Evolutionary conservation across 2,888 invertebrate species (phyloP), one percentile per base, ranked within the genome.

Genomic region (Agriopis leucophaearia): DNA sequence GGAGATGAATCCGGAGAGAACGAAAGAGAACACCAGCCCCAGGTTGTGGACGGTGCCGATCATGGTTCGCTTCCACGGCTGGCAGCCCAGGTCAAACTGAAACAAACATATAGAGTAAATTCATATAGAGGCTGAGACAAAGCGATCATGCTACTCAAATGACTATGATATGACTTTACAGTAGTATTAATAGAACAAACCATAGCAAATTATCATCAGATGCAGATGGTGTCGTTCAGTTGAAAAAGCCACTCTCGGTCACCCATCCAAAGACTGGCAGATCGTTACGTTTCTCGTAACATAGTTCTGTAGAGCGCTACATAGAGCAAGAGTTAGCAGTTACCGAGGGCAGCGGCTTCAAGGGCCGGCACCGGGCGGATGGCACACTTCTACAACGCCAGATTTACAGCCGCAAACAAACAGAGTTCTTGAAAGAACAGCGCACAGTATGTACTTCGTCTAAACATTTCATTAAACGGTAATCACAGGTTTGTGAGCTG

Each of bases 1-100:
- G 1, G 97, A 97, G 48, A 97, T 88, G 58, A 95, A 91, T 40
- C 97, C 97, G 0, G 96, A 95, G 18, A 96, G 85, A 3, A 96
- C 94, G 75, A 95, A 94, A 0, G 96, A 96, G 80, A 96, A 93
- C 75, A 97, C 95, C 71, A 96, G 95, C 1, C 97, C 97, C 56
- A 96, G 84, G 81, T 96, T 96, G 82, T 96, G 96, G 8, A 96
- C 92, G 1, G 97, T 96, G 9, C 97, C 97, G 45, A 97, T 95
- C 76, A 97, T 81, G 0, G 97, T 95, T 64, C 96, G 86, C 87
- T 96, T 96, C 97, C 97, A 97, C 69, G 95, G 94, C 67, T 95
- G 92, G 78, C 96, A 96, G 56, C 95, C 95, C 64, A 96, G 86
- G 80, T 94, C 89, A 82, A 96, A 96, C 96, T 96, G 86, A 0